Percentiles rank a stretch among this genome's conserved stretches.
Conservation (phyloP, 1,140 invertebrate species). For the Drosophila kurseongensis region DNA sequence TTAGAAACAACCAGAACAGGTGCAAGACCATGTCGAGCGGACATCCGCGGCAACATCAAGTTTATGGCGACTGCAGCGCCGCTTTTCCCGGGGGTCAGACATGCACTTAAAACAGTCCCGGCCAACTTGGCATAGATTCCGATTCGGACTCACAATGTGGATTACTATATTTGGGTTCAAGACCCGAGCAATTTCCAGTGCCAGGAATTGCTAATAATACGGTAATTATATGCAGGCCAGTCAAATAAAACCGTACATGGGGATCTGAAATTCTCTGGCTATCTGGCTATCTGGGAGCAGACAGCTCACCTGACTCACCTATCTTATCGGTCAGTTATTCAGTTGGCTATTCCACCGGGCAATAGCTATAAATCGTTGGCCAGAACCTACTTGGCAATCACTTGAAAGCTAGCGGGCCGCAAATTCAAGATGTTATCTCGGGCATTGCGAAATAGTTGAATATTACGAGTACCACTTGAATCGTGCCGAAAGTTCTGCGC, state of each 20-base stretch:
- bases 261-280: constrained; percentile 11
- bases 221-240: constrained; percentile 11
- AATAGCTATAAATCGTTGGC: constrained; percentile 48
- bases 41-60: constrained; percentile 34
- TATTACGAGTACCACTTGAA: constrained; percentile 19
- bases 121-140: constrained; percentile 41
- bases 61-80: constrained; percentile 44
- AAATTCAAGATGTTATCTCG: constrained; percentile 42
- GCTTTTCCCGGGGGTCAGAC: constrained; percentile 11
- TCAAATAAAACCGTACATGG: constrained; percentile 8
- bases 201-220: constrained; percentile 18
- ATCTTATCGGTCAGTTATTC: constrained; percentile 53
- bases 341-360: constrained; percentile 1
- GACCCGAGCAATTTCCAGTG: constrained; percentile 15
- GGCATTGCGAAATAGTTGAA: constrained; percentile 29
- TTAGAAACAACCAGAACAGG: constrained; percentile 1
- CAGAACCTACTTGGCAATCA: constrained; percentile 11
- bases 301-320: constrained; percentile 15
- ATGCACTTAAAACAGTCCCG: constrained; percentile 18
- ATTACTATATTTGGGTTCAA: constrained; percentile 32
- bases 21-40: constrained; percentile 49
- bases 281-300: constrained; percentile 14
- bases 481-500: neutral
- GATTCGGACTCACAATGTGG: constrained; percentile 8
- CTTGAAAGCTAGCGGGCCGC: constrained; percentile 35